A percentile compares a stretch with the other conserved stretches of the same genome.
These are phyloP conservation scores for Triplophysa rosa DNA, from an alignment of 2,113 vertebrate genomes.

Conservation along the genomic window DNA sequence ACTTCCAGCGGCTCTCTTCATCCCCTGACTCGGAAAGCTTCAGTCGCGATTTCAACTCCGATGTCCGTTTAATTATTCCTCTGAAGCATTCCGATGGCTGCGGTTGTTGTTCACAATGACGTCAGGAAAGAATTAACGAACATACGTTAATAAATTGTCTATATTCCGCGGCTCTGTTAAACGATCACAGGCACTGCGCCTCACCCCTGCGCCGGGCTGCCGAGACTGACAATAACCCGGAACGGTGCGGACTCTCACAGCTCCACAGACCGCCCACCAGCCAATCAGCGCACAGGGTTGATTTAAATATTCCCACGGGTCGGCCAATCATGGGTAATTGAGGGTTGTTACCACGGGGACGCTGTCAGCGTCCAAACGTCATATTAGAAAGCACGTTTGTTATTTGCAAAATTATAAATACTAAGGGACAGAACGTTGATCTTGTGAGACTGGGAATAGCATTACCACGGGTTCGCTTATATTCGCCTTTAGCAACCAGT, in stretches of 20 bases:
- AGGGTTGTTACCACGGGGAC: slow-evolving; percentile 79
- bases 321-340: slow-evolving; percentile 75
- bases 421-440: background rate
- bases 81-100: background rate
- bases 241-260: slow-evolving; percentile 75
- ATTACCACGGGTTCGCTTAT: background rate
- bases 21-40: slow-evolving; percentile 58
- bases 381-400: slow-evolving; percentile 69
- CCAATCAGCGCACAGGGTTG: slow-evolving; percentile 72
- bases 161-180: slow-evolving; percentile 61
- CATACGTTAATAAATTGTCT: slow-evolving; percentile 59
- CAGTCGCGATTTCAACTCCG: slow-evolving; percentile 45
- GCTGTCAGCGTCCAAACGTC: slow-evolving; percentile 74
- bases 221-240: slow-evolving; percentile 81
- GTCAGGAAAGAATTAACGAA: slow-evolving; percentile 1
- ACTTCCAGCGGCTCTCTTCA: slow-evolving; percentile 70
- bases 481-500: background rate
- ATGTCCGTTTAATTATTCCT: slow-evolving; percentile 33
- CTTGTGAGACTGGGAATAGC: background rate
- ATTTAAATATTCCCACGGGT: slow-evolving; percentile 77
- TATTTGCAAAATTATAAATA: slow-evolving; percentile 62
- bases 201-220: slow-evolving; percentile 72
- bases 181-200: slow-evolving; percentile 62
- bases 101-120: background rate
- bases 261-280: slow-evolving; percentile 72